These are phyloP conservation scores for Polydrusus cervinus DNA, from an alignment of 2,888 invertebrate genomes.

Conservation along the genomic window DNA sequence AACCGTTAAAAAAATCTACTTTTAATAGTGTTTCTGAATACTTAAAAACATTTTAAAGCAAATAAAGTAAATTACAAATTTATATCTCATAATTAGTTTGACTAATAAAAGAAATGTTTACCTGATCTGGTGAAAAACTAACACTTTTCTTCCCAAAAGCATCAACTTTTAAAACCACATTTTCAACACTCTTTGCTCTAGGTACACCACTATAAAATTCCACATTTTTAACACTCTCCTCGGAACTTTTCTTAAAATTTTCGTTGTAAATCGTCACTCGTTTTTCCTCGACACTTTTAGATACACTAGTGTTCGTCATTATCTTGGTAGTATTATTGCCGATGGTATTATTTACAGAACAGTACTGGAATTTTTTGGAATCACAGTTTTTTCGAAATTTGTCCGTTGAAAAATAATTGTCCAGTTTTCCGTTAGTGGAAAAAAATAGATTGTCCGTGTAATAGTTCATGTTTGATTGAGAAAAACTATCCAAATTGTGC, in stretches of 20 bases:
- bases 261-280: conserved; percentile 43
- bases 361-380: conserved; percentile 61
- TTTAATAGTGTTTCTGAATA: no score
- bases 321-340: conserved; percentile 22
- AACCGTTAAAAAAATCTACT: no score
- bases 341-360: conserved; percentile 47
- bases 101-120: conserved; percentile 65
- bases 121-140: conserved; percentile 76
- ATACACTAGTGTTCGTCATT: conserved; percentile 13
- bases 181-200: conserved; percentile 57
- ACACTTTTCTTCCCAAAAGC: conserved; percentile 68
- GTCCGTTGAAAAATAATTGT: conserved; percentile 62
- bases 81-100: no score
- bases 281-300: conserved; percentile 34
- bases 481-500: conserved; percentile 61
- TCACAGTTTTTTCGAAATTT: conserved; percentile 58
- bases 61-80: no score
- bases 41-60: no score
- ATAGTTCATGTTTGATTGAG: conserved; percentile 62
- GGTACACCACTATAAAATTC: conserved; percentile 53
- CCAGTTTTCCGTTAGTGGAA: conserved; percentile 63
- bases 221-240: conserved; percentile 50
- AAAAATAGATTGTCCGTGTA: conserved; percentile 66
- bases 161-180: conserved; percentile 66
- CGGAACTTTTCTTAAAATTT: conserved; percentile 46